Conservation (phyloP, 2,797 vertebrate genomes). For the Onychomys arenicola region DNA sequence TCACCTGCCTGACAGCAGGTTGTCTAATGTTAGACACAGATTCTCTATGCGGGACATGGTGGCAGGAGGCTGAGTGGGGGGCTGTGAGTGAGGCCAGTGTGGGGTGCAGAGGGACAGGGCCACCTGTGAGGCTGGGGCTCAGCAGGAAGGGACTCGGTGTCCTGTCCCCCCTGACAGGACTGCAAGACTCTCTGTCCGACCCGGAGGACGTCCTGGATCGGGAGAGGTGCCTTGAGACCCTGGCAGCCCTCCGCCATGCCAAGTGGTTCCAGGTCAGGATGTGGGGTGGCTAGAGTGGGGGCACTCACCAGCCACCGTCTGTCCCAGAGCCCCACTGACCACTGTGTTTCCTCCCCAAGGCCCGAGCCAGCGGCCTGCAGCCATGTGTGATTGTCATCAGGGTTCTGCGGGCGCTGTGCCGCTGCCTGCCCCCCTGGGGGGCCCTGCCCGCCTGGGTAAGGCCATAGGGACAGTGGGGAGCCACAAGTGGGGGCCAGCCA, state of each 20-base stretch:
- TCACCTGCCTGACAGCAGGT: neutral
- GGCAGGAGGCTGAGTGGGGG: neutral
- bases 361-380: slow-evolving; percentile 92
- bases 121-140: neutral
- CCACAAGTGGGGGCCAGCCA: neutral
- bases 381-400: slow-evolving; percentile 93
- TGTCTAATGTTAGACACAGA: no score
- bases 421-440: slow-evolving; percentile 91
- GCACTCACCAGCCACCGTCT: neutral
- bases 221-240: slow-evolving; percentile 90
- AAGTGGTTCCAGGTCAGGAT: slow-evolving; percentile 94
- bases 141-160: no score
- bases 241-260: slow-evolving; percentile 91
- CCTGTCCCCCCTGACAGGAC: slow-evolving; percentile 50
- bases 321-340: neutral
- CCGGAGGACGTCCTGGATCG: slow-evolving; percentile 88
- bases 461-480: neutral
- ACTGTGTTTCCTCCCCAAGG: slow-evolving; percentile 82
- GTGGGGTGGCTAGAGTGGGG: neutral
- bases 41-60: neutral
- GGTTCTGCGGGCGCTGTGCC: slow-evolving; percentile 91
- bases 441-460: slow-evolving; percentile 92
- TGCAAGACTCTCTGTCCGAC: slow-evolving; percentile 32
- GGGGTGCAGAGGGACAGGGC: neutral
- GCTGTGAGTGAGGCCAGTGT: neutral